A percentile compares a stretch with the other conserved stretches of the same genome.
phyloP scores from a whole-genome alignment of 2,113 vertebrate genomes.

The Hassar affinis region DNA sequence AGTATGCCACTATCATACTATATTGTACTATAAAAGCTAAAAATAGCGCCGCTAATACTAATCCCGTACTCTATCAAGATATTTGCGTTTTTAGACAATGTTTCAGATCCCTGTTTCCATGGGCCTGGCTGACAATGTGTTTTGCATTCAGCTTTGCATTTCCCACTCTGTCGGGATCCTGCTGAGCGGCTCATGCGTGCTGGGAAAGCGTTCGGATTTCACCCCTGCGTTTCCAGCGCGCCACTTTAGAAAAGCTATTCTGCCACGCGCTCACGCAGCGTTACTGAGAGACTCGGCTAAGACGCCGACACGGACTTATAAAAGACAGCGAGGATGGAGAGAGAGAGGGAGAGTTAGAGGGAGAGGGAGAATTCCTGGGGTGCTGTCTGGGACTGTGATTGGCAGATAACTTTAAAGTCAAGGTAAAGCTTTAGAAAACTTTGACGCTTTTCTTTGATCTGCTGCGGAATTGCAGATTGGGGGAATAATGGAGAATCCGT shows the following conservation, averaged over 20 bases:
- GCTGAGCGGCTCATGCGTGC: not conserved
- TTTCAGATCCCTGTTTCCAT: not conserved
- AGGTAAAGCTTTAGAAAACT: constrained; percentile 8
- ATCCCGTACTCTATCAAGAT: not conserved
- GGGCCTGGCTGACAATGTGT: not conserved
- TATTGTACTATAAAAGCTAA: not conserved
- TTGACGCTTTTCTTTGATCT: constrained; percentile 1
- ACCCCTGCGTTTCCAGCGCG: not conserved
- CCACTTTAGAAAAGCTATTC: constrained; percentile 13
- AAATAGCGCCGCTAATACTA: not conserved
- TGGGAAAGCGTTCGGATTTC: constrained; percentile 1
- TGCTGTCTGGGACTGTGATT: constrained; percentile 35
- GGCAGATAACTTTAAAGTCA: constrained; percentile 18
- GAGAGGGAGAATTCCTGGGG: constrained; percentile 31
- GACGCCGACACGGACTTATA: not conserved
- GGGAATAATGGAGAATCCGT: not conserved
- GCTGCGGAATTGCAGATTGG: not conserved
- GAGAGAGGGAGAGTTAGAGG: constrained; percentile 33
- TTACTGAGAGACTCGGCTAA: constrained; percentile 37
- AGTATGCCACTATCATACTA: not conserved
- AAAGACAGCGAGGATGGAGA: constrained; percentile 28
- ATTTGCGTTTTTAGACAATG: not conserved
- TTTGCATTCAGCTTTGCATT: not conserved
- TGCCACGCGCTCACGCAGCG: constrained; percentile 13
- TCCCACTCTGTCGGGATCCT: not conserved